Base-by-base conservation (phyloP, 1,140 invertebrate species). In the Proctacanthus coquilletti region DNA sequence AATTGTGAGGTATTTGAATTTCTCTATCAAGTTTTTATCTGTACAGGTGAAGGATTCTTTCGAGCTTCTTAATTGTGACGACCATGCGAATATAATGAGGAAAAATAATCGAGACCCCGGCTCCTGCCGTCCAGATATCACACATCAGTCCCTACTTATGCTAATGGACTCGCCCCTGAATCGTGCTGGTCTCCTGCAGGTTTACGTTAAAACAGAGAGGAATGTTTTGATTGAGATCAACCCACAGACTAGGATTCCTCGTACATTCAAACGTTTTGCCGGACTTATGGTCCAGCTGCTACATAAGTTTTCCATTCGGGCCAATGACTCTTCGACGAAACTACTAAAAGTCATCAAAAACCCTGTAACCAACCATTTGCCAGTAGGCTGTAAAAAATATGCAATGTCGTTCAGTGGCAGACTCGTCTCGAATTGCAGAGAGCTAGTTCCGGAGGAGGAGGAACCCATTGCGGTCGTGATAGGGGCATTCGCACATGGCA, bases 201-300 rank as follows among this genome's bases (percentile, higher is more conserved):
- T 99, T 1, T 99, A 94, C 56, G 73, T 99, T 42, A 86, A 89
- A 46, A 98, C 95, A 25, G 84, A 82, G 49, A 85, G 88, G 55
- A 98, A 98, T 76, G 91, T 97, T 30, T 65, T 99, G 0, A 98
- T 99, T 51, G 92, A 98, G 79, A 78, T 99, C 17, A 93, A 95
- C 67, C 94, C 96, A 31, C 93, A 97, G 63, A 98, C 93, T 6
- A 77, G 95, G 53, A 95, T 99, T 56, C 96, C 96, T 1, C 73
- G 95, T 50, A 98, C 95, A 10, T 98, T 94, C 56, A 95, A 97
- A 56, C 71, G 95, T 55, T 99, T 99, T 74, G 89, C 92, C 53
- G 94, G 93, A 29, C 64, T 98, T 13, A 98, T 99, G 80, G 94
- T 98, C 29, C 94, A 98, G 74, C 65, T 98, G 9, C 69, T 98